A percentile compares a stretch with the other conserved stretches of the same genome.
These are phyloP conservation scores for Stenolophus ochropezus DNA, from an alignment of 2,888 invertebrate species.

Conservation along the genomic window DNA sequence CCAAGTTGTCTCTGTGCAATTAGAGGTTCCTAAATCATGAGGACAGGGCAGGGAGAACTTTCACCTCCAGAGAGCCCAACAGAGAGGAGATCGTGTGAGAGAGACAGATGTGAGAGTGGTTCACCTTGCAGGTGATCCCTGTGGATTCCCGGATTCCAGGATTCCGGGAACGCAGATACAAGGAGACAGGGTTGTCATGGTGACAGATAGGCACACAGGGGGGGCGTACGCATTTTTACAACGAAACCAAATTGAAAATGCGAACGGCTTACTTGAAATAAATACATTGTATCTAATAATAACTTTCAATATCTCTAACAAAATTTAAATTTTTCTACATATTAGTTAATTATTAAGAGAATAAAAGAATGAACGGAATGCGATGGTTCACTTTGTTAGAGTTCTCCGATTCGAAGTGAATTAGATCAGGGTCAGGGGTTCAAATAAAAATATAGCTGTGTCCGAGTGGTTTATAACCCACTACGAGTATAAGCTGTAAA, in stretches of 20 bases:
- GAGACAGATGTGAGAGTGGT: not conserved
- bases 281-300: too few relatives aligned
- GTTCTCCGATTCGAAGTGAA: too few relatives aligned
- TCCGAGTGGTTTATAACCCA: too few relatives aligned
- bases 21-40: not conserved
- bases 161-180: not conserved
- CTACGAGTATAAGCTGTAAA: too few relatives aligned
- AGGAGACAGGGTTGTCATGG: not conserved
- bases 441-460: too few relatives aligned
- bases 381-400: too few relatives aligned
- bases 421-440: too few relatives aligned
- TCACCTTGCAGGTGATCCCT: not conserved
- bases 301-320: too few relatives aligned
- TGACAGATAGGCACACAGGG: not conserved
- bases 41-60: not conserved
- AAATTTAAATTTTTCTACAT: too few relatives aligned
- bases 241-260: not conserved
- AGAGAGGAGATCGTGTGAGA: not conserved
- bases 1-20: not conserved
- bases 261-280: too few relatives aligned
- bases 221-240: not conserved
- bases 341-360: too few relatives aligned
- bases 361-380: too few relatives aligned
- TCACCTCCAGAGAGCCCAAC: not conserved
- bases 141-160: not conserved